Base-by-base conservation (phyloP, 2,888 invertebrate species). In the Caenorhabditis sp. region DNA sequence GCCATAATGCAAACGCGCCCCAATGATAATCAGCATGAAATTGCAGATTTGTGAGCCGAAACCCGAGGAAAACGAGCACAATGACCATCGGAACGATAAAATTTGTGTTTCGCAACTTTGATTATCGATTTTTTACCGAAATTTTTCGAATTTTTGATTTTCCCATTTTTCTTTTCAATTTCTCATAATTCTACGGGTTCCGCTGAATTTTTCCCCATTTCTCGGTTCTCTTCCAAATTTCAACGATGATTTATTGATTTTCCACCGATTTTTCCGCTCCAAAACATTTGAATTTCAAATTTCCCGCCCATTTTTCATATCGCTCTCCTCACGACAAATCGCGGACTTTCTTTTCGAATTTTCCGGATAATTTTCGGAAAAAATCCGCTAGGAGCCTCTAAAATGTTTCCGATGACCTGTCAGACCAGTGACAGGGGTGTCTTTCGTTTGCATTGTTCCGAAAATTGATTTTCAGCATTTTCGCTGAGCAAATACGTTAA, bases 61-160 rank as follows among this genome's bases (percentile, higher is more conserved):
- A 67, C 51, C 40, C 8, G 72, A 80, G 11, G 74, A 74, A 47
- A 18, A 51, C 20, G 74, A 74, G 67, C 71, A 72, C 1, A 65
- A 79, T 44, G 71, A 79, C 56, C 79, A 80, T 69, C 68, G 69
- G 37, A 67, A 50, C 20, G 68, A 72, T 28, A 80, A 80, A 74
- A 80, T 80, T 50, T 67, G 67, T 26, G 80, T 80, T n/a, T 80
- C 80, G 5, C 72, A 80, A 62, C 51, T 80, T 20, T 80, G 62
- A 68, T 26, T 28, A 40, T 51, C 35, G 32, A 44, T 20, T 51
- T 37, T 28, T 18, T 37, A 47, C 24, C 22, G 40, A 50, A 50
- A 15, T 37, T 44, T 55, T 40, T 56, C 56, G 44, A 62, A 5
- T 44, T 35, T 18, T 35, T 26, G 20, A 20, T 8, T 22, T 20